Conservation (phyloP, 2,888 invertebrate genomes). For the Drosophila kuntzei region DNA sequence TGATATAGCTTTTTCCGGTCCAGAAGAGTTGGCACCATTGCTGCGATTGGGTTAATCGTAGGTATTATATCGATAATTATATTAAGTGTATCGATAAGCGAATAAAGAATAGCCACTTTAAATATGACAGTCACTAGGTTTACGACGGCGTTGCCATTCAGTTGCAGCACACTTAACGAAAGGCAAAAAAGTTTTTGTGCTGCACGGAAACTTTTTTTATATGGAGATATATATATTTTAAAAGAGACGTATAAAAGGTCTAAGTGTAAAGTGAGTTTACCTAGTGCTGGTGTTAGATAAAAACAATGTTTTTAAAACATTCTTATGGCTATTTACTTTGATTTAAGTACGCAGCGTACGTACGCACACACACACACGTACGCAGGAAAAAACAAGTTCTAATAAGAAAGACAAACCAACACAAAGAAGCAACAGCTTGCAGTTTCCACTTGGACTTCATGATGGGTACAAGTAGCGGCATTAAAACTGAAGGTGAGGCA, state of each 20-base stretch:
- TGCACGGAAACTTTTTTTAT: constrained; percentile 46
- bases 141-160: constrained; percentile 29
- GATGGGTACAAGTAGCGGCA: constrained; percentile 76
- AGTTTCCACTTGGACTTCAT: constrained; percentile 49
- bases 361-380: constrained; percentile 41
- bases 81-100: constrained; percentile 14
- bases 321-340: constrained; percentile 4
- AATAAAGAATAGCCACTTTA: neutral
- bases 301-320: constrained; percentile 42
- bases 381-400: constrained; percentile 67
- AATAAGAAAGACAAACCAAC: constrained; percentile 59
- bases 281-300: neutral
- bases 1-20: too few species aligned
- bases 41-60: too few species aligned
- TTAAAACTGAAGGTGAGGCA: constrained; percentile 81
- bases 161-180: constrained; percentile 18
- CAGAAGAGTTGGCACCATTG: too few species aligned
- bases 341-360: constrained; percentile 47
- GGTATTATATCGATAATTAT: constrained; percentile 5
- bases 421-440: constrained; percentile 69
- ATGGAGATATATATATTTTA: constrained; percentile 33
- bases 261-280: constrained; percentile 29
- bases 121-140: constrained; percentile 15
- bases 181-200: constrained; percentile 38
- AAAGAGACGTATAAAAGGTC: constrained; percentile 16